phyloP scores from a whole-genome alignment of 2,797 vertebrate genomes.

The Petrocephalus sullivani region DNA sequence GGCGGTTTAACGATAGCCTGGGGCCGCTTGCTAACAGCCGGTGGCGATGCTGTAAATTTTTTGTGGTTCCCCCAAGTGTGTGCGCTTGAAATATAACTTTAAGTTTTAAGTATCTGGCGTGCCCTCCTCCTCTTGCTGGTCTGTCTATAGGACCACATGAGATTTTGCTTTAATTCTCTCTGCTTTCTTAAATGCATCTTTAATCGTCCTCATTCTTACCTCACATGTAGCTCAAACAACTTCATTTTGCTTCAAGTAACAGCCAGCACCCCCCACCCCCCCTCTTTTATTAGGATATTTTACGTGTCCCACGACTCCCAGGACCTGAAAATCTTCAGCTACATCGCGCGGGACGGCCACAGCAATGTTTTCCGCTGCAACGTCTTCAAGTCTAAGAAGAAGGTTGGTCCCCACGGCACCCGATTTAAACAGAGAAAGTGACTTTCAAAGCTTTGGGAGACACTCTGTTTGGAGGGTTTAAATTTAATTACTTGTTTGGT shows the following conservation, averaged over 20 bases:
- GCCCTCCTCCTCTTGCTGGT: background rate
- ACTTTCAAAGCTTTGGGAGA: background rate
- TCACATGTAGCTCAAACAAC: background rate
- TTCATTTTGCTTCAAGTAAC: background rate
- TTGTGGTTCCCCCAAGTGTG: background rate
- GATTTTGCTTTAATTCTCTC: background rate
- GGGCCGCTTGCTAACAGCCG: background rate
- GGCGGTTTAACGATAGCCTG: background rate
- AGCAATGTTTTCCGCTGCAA: constrained; percentile 92
- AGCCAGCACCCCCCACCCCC: background rate
- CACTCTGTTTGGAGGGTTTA: background rate
- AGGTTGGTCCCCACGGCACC: constrained; percentile 60
- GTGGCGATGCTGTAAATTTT: background rate
- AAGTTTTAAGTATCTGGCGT: background rate
- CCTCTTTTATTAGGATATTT: constrained; percentile 76
- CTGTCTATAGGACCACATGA: background rate
- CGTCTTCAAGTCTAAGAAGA: constrained; percentile 97
- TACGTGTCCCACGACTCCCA: constrained; percentile 97
- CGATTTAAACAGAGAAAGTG: background rate
- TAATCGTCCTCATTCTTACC: background rate
- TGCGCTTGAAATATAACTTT: background rate
- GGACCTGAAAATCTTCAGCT: constrained; percentile 98
- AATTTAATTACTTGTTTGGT: background rate
- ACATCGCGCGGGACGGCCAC: constrained; percentile 89
- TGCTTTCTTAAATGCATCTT: background rate